Evolutionary conservation across 1,140 invertebrate species (phyloP).

Genomic region (Akabosia matsudoensis): DNA sequence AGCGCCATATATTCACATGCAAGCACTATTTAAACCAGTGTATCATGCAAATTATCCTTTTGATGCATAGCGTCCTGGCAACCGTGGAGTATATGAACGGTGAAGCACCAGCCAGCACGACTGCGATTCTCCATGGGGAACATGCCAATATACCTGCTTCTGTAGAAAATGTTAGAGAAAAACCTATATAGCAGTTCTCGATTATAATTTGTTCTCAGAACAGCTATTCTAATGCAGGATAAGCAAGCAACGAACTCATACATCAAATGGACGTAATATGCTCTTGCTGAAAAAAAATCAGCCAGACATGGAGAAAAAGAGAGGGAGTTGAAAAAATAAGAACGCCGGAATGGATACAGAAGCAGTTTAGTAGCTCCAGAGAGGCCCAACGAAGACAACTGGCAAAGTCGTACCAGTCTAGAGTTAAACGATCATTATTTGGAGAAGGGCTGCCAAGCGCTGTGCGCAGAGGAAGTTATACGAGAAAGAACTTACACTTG

Average conservation of each 20-base stretch:
- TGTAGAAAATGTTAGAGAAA: background rate
- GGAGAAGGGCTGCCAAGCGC: background rate
- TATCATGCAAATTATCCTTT: too few species aligned
- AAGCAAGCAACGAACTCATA: background rate
- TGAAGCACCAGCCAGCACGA: background rate
- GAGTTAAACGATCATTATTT: background rate
- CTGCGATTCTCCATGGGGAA: background rate
- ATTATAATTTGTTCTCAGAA: background rate
- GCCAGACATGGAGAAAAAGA: too few species aligned
- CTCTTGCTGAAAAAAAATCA: too few species aligned
- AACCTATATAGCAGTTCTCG: background rate
- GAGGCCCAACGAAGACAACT: background rate
- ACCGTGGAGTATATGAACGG: background rate
- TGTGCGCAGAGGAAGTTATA: too few species aligned
- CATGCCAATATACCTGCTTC: background rate
- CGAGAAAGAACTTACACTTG: too few species aligned
- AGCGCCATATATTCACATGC: background rate
- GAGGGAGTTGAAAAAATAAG: too few species aligned
- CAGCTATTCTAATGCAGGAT: background rate
- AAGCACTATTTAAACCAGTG: too few species aligned
- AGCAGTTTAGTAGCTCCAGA: slow-evolving; percentile 15
- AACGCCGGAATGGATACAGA: background rate
- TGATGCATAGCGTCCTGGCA: too few species aligned
- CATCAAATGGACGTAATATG: too few species aligned
- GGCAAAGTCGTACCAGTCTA: background rate